Percentiles rank a stretch among this genome's conserved stretches.
phyloP scores from a whole-genome alignment of 2,113 vertebrate genomes.

The Urocitellus parryii region DNA sequence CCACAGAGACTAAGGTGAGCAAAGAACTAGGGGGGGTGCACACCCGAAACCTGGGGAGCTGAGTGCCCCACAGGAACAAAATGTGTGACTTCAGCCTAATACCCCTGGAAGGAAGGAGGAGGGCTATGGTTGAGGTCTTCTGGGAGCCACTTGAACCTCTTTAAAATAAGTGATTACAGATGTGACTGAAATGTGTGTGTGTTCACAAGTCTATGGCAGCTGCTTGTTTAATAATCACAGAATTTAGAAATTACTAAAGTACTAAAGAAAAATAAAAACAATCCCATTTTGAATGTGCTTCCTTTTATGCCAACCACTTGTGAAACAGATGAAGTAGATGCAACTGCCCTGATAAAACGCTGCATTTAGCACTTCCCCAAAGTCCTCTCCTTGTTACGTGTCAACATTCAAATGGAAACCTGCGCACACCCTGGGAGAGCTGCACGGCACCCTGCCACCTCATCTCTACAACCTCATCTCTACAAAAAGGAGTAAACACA shows the following conservation, averaged over 20 bases:
- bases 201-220: not conserved
- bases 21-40: not conserved
- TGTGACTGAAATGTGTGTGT: not conserved
- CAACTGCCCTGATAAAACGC: not conserved
- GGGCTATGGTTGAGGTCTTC: not conserved
- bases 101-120: not conserved
- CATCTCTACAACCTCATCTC: not conserved
- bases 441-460: not conserved
- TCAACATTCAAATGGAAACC: not conserved
- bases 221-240: not conserved
- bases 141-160: not conserved
- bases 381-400: not conserved
- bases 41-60: not conserved
- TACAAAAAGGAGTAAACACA: too few species aligned
- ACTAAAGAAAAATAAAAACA: not conserved
- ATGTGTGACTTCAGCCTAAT: not conserved
- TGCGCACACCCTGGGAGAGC: not conserved
- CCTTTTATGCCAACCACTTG: not conserved
- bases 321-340: not conserved
- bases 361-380: not conserved
- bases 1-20: not conserved
- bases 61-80: not conserved
- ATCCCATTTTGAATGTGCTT: not conserved
- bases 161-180: conserved; percentile 17
- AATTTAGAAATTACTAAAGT: too few species aligned